Conservation (phyloP, 1,140 invertebrate species). For the Drosophila pallidifrons region DNA sequence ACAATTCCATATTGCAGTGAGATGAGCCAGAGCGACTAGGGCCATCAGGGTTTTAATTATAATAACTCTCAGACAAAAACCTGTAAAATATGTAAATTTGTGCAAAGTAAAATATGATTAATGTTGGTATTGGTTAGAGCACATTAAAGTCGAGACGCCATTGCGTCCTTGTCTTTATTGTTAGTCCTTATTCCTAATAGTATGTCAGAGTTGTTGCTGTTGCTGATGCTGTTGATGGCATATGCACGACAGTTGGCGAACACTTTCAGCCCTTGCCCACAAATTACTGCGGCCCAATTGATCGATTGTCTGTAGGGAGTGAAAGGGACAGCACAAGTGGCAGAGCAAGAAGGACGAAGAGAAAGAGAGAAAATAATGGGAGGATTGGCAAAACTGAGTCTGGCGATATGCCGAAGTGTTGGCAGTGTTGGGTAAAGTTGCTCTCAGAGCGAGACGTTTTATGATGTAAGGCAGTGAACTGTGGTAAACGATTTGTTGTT, state of each 20-base stretch:
- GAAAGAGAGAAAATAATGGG: background rate
- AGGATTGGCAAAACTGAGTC: conserved; percentile 6
- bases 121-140: background rate
- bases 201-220: conserved; percentile 7
- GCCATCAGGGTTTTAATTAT: background rate
- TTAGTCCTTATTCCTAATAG: background rate
- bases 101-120: background rate
- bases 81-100: no score
- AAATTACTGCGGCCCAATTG: conserved; percentile 82
- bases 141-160: no score
- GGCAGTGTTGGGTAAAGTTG: conserved; percentile 48
- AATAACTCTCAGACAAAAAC: background rate
- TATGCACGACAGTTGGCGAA: conserved; percentile 70
- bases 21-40: no score
- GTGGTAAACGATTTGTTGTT: conserved; percentile 80
- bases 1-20: no score
- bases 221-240: conserved; percentile 42
- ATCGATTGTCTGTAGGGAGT: conserved; percentile 72
- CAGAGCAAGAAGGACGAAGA: conserved; percentile 19
- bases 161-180: background rate
- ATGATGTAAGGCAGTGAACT: conserved; percentile 81
- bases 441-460: conserved; percentile 55
- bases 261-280: conserved; percentile 76
- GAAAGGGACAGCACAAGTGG: conserved; percentile 16
- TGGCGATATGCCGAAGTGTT: conserved; percentile 38